A percentile compares a stretch with the other conserved stretches of the same genome.
These are phyloP conservation scores for Drosophila burlai DNA, from an alignment of 1,140 invertebrate species.

Conservation along the genomic window DNA sequence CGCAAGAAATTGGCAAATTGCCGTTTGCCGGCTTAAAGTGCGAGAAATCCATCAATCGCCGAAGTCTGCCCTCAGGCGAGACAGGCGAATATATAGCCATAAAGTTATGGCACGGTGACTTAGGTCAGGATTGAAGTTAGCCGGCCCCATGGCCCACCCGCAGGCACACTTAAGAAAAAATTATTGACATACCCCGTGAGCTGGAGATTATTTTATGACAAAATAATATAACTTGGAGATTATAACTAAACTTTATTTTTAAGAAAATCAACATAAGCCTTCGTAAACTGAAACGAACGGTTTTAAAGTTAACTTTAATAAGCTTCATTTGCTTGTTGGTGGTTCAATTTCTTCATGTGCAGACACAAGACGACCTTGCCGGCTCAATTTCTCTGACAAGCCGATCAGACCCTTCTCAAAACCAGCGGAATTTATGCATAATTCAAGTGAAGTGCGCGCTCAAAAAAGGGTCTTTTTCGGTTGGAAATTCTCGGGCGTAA, in stretches of 20 bases:
- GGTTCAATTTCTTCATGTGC: conserved; percentile 1
- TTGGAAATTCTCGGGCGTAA: conserved; percentile 65
- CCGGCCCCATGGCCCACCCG: conserved; percentile 17
- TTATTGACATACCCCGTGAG: background rate
- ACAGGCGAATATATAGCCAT: conserved; percentile 33
- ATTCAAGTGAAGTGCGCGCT: conserved; percentile 13
- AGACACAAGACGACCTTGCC: conserved; percentile 51
- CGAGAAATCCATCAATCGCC: conserved; percentile 73
- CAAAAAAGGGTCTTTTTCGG: conserved; percentile 34
- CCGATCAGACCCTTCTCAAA: conserved; percentile 53
- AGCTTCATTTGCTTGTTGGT: background rate
- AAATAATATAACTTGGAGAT: background rate
- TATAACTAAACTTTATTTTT: no score
- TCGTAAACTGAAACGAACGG: no score
- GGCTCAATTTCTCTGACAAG: conserved; percentile 46
- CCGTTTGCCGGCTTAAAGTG: conserved; percentile 55
- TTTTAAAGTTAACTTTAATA: background rate
- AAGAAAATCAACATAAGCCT: no score
- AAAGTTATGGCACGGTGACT: conserved; percentile 39
- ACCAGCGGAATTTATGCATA: conserved; percentile 30
- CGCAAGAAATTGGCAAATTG: conserved; percentile 60
- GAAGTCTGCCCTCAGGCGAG: conserved; percentile 29
- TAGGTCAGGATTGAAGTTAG: conserved; percentile 74
- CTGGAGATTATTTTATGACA: background rate
- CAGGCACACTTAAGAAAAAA: background rate